Conservation (phyloP, 2,888 invertebrate species). For the Taenaris catops region DNA sequence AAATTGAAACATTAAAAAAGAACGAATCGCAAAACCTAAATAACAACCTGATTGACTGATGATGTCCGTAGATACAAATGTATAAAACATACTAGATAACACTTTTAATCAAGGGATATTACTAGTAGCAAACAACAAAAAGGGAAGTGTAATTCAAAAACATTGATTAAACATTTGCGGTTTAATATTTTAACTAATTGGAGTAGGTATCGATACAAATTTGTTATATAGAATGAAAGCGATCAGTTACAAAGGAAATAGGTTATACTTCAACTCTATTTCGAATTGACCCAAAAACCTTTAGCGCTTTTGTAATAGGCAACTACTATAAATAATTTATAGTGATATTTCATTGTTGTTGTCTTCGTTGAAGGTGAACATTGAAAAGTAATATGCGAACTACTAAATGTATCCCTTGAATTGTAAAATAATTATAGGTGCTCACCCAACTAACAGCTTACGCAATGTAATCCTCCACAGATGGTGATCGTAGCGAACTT, state of each 20-base stretch:
- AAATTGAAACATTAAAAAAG: too few species aligned
- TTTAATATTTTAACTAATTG: too few species aligned
- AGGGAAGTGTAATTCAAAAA: too few species aligned
- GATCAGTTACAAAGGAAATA: too few species aligned
- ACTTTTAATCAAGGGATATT: constrained; percentile 18
- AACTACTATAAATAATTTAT: constrained; percentile 1
- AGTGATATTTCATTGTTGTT: not conserved
- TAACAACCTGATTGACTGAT: constrained; percentile 13
- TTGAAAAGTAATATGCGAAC: too few species aligned
- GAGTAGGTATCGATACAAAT: constrained; percentile 6
- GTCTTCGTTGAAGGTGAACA: too few species aligned
- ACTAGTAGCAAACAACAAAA: constrained; percentile 6
- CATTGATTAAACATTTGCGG: too few species aligned
- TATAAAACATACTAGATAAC: constrained; percentile 17
- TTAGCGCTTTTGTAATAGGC: constrained; percentile 6
- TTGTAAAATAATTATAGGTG: constrained; percentile 31
- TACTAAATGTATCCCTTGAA: constrained; percentile 19
- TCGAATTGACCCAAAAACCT: constrained; percentile 12
- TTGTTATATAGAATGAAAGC: constrained; percentile 11
- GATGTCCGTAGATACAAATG: constrained; percentile 11
- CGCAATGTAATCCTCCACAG: constrained; percentile 78
- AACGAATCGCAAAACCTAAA: too few species aligned
- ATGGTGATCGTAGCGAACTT: constrained; percentile 81
- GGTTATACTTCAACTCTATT: constrained; percentile 11
- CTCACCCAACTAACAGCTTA: constrained; percentile 67